Conservation (phyloP, 2,113 vertebrate species). For the Kobus ellipsiprymnus region DNA sequence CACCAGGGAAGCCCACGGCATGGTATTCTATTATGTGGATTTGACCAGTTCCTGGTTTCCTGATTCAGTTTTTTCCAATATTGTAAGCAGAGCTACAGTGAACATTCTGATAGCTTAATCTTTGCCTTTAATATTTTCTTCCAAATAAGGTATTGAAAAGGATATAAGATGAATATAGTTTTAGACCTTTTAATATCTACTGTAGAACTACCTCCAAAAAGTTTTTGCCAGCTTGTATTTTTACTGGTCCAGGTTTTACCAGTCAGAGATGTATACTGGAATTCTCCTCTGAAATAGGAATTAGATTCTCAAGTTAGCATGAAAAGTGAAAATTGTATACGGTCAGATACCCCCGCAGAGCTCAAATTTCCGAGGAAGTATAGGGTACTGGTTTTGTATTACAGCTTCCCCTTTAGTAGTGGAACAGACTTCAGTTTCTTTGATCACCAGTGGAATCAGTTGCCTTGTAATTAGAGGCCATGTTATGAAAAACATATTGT, state of each 20-base stretch:
- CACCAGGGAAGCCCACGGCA: not conserved
- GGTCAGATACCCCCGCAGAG: not conserved
- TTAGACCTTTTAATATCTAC: not conserved
- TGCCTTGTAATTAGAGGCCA: not conserved
- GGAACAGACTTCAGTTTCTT: not conserved
- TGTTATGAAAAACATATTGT: not conserved
- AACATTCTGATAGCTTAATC: not conserved
- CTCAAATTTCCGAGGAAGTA: not conserved
- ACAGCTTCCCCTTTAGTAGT: not conserved
- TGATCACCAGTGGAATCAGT: not conserved
- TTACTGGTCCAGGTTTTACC: not conserved
- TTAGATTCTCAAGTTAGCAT: not conserved
- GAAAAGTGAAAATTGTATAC: not conserved
- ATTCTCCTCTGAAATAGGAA: not conserved
- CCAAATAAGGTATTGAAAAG: not conserved
- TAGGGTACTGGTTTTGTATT: not conserved
- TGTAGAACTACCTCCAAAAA: not conserved
- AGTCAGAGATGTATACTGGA: not conserved
- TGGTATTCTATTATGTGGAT: not conserved
- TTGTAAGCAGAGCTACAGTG: not conserved
- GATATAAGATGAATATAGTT: not conserved
- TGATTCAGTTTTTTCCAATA: not conserved
- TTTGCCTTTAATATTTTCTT: not conserved
- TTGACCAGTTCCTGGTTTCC: not conserved
- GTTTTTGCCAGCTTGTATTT: not conserved